Evolutionary conservation across 1,140 invertebrate genomes (phyloP).

Genomic region (Pectinophora gossypiella): DNA sequence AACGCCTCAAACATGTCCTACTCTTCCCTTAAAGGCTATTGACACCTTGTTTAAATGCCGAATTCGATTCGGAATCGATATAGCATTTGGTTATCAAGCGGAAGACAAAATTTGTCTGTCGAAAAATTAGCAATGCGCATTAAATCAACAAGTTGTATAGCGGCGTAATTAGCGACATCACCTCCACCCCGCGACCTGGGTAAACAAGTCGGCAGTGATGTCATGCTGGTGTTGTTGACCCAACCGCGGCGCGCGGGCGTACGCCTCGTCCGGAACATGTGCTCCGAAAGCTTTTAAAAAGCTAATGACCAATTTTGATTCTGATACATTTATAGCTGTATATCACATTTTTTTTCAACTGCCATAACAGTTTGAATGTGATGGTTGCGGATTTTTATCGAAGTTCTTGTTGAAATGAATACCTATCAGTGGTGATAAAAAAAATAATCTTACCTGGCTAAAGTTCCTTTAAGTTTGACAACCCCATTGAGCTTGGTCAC

Average conservation of each 20-base stretch:
- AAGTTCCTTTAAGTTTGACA: conserved; percentile 47
- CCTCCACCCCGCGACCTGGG: conserved; percentile 45
- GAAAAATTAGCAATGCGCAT: conserved; percentile 23
- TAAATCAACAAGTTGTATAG: conserved; percentile 37
- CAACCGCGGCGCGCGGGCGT: conserved; percentile 22
- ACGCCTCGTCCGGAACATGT: conserved; percentile 12
- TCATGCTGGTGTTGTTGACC: conserved; percentile 69
- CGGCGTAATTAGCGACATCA: conserved; percentile 49
- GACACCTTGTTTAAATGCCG: too few species aligned
- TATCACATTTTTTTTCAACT: background rate
- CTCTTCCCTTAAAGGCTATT: background rate
- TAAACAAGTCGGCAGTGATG: conserved; percentile 60
- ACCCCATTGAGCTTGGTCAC: conserved; percentile 36
- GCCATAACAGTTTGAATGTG: background rate
- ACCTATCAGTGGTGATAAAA: background rate
- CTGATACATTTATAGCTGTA: background rate
- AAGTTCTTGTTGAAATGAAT: too few species aligned
- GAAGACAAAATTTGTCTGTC: too few species aligned
- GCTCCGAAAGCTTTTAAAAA: background rate
- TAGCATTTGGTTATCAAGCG: too few species aligned
- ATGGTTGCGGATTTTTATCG: background rate
- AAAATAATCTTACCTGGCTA: conserved; percentile 49
- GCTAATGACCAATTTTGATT: background rate
- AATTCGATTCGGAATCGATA: too few species aligned
- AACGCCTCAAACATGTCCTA: background rate